Conservation (phyloP, 2,113 vertebrate genomes). For the Ctenodactylus gundi region DNA sequence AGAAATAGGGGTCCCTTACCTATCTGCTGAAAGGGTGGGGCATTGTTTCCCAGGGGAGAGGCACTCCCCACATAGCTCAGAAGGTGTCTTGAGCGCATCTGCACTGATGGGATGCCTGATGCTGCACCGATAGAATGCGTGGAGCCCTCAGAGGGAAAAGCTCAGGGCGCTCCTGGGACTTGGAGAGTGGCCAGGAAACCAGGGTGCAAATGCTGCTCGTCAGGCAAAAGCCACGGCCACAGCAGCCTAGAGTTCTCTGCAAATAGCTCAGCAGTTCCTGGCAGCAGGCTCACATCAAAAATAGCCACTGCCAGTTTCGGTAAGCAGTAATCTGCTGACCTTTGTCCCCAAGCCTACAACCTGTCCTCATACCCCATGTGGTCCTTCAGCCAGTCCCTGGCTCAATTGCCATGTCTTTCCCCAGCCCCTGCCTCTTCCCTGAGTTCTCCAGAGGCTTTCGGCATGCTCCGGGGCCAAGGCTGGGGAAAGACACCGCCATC, state of each 20-base stretch:
- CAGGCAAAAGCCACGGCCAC: neutral
- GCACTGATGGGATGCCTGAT: neutral
- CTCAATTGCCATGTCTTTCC: neutral
- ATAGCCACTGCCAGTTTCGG: neutral
- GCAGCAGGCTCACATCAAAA: neutral
- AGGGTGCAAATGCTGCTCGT: neutral
- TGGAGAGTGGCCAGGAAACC: neutral
- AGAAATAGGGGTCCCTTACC: neutral
- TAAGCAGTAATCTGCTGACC: neutral
- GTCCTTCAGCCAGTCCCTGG: slow-evolving; percentile 4
- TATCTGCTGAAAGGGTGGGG: neutral
- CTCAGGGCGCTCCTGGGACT: neutral
- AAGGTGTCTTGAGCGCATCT: neutral
- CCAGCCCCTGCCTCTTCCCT: neutral
- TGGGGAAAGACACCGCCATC: no score
- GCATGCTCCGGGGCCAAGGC: neutral
- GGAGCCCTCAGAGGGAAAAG: neutral
- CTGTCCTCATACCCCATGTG: slow-evolving; percentile 28
- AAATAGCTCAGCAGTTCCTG: neutral
- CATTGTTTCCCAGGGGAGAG: neutral
- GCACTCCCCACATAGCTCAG: neutral
- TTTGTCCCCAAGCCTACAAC: slow-evolving; percentile 39
- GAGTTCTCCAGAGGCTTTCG: neutral
- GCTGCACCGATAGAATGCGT: no score
- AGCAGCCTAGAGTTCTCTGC: neutral